Base-by-base conservation (phyloP, 2,888 invertebrate genomes). In the Bruchidius siliquastri region DNA sequence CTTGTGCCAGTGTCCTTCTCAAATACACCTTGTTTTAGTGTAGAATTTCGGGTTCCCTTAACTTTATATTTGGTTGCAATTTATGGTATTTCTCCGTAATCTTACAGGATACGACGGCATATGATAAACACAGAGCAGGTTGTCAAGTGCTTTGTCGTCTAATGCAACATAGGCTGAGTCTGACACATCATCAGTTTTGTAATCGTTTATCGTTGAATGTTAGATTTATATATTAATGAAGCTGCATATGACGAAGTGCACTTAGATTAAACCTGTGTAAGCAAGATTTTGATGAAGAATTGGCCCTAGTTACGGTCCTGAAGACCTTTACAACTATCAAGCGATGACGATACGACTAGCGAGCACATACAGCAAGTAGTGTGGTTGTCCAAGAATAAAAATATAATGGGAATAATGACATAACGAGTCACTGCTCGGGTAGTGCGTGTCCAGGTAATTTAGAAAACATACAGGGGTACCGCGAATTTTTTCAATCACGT, bases 381-480 rank as follows among this genome's bases (percentile, higher is more conserved):
- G 78, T 75, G 75, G 72, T 68, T 76, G 76, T 77, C 77, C 76
- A 76, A 77, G 75, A 77, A 76, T 77, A 76, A 76, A 77, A 78
- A 78, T 76, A 77, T 76, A 76, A 77, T 77, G 74, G 77, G 72
- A 77, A 77, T 78, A 78, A 78, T 77, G 77, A 78, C 76, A 77
- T 75, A 76, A 77, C 76, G 71, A 77, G 76, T 74, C 71, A 75
- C 74, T 76, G 74, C 72, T 73, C 74, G 76, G 76, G 74, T 78
- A 75, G 49, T 49, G 49, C 49, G 49, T 49, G 49, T 49, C 8
- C 49, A 49, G 49, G 49, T 49, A 13, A 49, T 49, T 49, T 49
- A 13, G 8, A 49, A 49, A 13, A 13, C 18, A 49, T 49, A 49
- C 49, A 49, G 18, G 49, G 49, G 49, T 13, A 26, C 8, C 8